Base-by-base conservation (phyloP, 2,888 invertebrate genomes). In the Yponomeuta evonymella region DNA sequence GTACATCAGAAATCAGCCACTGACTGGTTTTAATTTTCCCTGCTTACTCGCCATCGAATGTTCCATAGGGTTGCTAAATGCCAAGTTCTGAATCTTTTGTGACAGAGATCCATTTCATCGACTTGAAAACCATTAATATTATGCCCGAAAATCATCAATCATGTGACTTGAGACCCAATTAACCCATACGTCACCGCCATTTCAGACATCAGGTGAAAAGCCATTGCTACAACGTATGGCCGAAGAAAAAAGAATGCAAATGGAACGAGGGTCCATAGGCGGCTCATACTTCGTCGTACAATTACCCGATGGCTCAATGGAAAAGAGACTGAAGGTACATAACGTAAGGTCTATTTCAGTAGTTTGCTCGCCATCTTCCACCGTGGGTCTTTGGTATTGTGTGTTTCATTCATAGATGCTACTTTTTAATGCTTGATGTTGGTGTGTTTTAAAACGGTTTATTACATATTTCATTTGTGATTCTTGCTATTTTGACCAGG, bases 161-260 rank as follows among this genome's bases (percentile, higher is more conserved):
- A 23, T 23, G 23, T 23, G 23, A 23, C 23, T 23, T 23, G 23
- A 23, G 23, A 33, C 33, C 51, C 1, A 58, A 12, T 58, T 58
- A 43, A 43, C 15, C 51, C 51, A 15, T 8, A 2, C 1, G 12
- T 64, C 2, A 29, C 4, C 64, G 10, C 63, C 68, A 58, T 68
- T 84, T 82, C 84, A 92, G 88, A 87, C 89, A 33, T 93, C 94
- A n/a, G 94, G 93, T 43, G 94, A 95, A 77, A 97, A 97, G 83
- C 97, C 97, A 0, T 89, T 98, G 11, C 93, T 98, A 75, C 97
- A 97, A 85, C 93, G 98, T 74, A 98, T 98, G 96, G 98, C 98
- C 9, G 98, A 98, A 86, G 98, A 98, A 83, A 97, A 98, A 79
- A 94, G 97, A 73, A 93, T 97, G 81, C 97, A 97, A 86, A 95